A percentile compares a stretch with the other conserved stretches of the same genome.
phyloP scores from a whole-genome alignment of 2,888 invertebrate genomes.

The Rhaphigaster nebulosa region DNA sequence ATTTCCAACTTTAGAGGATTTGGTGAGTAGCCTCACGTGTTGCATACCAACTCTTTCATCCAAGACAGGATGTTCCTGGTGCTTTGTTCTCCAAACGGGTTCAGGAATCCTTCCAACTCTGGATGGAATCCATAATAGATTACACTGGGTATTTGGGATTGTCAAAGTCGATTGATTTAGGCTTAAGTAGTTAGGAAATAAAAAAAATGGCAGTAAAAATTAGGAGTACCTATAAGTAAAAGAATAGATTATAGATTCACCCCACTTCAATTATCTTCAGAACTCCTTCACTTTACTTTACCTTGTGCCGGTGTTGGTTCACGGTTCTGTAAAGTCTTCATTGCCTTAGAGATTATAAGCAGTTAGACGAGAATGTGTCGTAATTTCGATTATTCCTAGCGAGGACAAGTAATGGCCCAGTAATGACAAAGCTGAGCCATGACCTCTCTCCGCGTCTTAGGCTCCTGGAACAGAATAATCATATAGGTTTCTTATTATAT shows the following conservation, averaged over 20 bases:
- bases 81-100: neutral
- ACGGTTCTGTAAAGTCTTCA: neutral
- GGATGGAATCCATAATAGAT: neutral
- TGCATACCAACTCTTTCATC: neutral
- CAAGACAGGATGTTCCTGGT: neutral
- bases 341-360: neutral
- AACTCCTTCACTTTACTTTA: neutral
- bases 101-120: neutral
- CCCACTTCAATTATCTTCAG: too few species aligned
- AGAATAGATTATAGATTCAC: too few species aligned
- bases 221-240: too few species aligned
- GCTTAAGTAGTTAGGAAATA: too few species aligned
- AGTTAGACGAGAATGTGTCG: neutral
- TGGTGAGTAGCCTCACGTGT: neutral
- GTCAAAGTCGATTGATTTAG: neutral
- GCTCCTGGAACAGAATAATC: neutral
- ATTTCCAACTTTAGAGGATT: slow-evolving; percentile 12
- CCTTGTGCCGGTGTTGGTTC: too few species aligned
- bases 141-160: neutral
- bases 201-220: too few species aligned
- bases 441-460: neutral
- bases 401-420: neutral
- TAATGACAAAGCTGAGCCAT: neutral
- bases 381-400: neutral
- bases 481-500: neutral